Evolutionary conservation across 2,797 vertebrate species (phyloP).

Genomic region (Pseudomugil tenellus): DNA sequence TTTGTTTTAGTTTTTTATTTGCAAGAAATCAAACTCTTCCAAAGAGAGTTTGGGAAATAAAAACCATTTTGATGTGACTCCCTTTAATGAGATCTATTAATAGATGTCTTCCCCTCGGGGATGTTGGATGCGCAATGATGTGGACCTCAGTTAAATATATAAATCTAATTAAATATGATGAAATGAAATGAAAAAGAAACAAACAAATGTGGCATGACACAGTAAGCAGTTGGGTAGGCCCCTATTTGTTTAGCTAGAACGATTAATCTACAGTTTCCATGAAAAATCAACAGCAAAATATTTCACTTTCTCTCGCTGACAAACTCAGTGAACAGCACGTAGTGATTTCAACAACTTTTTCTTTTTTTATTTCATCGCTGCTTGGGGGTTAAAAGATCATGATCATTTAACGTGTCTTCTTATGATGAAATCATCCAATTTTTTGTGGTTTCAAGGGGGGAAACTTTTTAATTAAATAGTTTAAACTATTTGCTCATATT

Average conservation of each 20-base stretch:
- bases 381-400: neutral
- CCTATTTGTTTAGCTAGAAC: too few species aligned
- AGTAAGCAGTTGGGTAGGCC: too few species aligned
- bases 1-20: constrained; percentile 41
- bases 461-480: neutral
- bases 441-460: neutral
- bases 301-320: neutral
- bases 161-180: too few species aligned
- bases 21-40: constrained; percentile 55
- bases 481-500: neutral
- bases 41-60: neutral
- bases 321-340: neutral
- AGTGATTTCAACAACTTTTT: neutral
- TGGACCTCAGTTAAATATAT: neutral
- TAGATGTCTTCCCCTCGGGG: too few species aligned
- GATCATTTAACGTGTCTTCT: neutral
- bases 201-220: too few species aligned
- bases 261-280: too few species aligned
- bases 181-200: too few species aligned
- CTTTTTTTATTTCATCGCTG: neutral
- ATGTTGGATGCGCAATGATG: neutral
- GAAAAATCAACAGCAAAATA: too few species aligned
- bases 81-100: too few species aligned
- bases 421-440: neutral
- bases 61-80: too few species aligned